These are phyloP conservation scores for Synergus itoensis DNA, from an alignment of 2,888 invertebrate species.

Conservation along the genomic window DNA sequence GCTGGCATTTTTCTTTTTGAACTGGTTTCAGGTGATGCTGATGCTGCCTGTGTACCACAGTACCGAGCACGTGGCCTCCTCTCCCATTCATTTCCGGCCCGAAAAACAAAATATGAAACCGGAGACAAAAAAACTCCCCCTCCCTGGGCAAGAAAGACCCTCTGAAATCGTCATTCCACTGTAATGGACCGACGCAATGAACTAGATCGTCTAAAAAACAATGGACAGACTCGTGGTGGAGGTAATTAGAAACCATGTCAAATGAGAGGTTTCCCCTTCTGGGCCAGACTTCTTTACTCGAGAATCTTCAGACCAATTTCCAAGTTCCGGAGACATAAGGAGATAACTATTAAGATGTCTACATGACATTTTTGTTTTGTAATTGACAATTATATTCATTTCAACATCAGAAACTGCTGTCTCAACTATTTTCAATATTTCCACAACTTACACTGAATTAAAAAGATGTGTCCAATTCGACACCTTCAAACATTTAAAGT, in stretches of 20 bases:
- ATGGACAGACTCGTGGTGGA: background rate
- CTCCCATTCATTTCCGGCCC: slow-evolving; percentile 44
- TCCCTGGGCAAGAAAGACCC: background rate
- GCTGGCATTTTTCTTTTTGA: slow-evolving; percentile 43
- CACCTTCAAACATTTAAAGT: background rate
- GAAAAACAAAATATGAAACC: slow-evolving; percentile 40
- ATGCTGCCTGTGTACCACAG: slow-evolving; percentile 31
- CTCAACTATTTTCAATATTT: background rate
- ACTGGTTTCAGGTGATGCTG: slow-evolving; percentile 43
- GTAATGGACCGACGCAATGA: background rate
- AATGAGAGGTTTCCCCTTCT: background rate
- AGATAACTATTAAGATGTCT: too few species aligned
- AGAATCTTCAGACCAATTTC: background rate
- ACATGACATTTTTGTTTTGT: too few species aligned
- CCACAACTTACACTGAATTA: background rate
- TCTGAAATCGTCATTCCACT: slow-evolving; percentile 1
- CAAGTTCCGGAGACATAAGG: too few species aligned
- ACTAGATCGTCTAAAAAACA: background rate
- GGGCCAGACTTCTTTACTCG: background rate
- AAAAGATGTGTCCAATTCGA: background rate
- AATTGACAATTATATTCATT: too few species aligned
- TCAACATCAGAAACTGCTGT: too few species aligned
- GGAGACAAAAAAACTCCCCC: slow-evolving; percentile 44
- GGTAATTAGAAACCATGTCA: background rate
- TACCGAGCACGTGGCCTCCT: slow-evolving; percentile 48